A percentile compares a stretch with the other conserved stretches of the same genome.
Evolutionary conservation across 2,113 vertebrate species (phyloP).

Genomic region (Castor canadensis): DNA sequence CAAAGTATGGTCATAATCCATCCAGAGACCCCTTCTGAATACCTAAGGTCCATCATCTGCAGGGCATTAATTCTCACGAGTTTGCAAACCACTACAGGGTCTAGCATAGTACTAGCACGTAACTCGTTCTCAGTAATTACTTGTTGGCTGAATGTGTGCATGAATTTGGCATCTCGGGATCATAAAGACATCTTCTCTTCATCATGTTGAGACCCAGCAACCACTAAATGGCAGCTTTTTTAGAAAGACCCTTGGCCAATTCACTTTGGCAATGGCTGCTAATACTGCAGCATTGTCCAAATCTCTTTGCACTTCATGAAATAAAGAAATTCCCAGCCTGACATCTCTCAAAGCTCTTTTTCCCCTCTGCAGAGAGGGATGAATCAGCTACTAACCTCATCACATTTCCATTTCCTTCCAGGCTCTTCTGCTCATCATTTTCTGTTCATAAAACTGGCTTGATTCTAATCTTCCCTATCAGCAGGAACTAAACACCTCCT

Average conservation of each 20-base stretch:
- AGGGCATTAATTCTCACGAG: not conserved
- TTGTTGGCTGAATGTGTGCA: not conserved
- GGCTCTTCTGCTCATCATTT: constrained; percentile 72
- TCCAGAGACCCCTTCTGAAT: not conserved
- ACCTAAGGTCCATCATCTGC: not conserved
- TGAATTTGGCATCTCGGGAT: not conserved
- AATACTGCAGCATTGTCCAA: constrained; percentile 62
- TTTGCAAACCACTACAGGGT: not conserved
- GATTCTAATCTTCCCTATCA: constrained; percentile 79
- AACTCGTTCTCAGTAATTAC: not conserved
- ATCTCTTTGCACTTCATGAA: constrained; percentile 73
- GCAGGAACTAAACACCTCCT: constrained; percentile 78
- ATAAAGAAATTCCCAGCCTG: constrained; percentile 67
- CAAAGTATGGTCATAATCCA: not conserved
- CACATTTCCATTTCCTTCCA: constrained; percentile 72
- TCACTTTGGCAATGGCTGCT: constrained; percentile 48
- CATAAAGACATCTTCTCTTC: not conserved
- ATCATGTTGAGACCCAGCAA: not conserved
- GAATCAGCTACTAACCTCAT: constrained; percentile 64
- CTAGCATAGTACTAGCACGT: not conserved
- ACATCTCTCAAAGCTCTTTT: constrained; percentile 41
- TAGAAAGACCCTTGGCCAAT: constrained; percentile 49
- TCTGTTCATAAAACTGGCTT: constrained; percentile 75
- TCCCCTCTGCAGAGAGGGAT: constrained; percentile 54
- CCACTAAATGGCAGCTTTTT: constrained; percentile 8